Conservation (phyloP, 2,113 vertebrate genomes). For the Myotis brandtii region DNA sequence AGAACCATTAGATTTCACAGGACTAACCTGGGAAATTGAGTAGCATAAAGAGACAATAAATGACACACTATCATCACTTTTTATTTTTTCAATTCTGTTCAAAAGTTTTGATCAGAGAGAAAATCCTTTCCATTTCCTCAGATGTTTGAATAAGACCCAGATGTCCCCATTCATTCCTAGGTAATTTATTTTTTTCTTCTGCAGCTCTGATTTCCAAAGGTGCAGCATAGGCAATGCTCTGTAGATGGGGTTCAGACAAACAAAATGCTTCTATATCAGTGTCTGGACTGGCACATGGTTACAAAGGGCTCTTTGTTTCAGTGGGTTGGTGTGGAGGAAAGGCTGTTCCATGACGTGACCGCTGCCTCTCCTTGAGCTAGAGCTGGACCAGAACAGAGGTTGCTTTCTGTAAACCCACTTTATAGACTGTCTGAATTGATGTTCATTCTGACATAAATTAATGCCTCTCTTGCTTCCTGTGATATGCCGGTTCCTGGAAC, state of each 20-base stretch:
- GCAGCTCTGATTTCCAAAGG: constrained; percentile 27
- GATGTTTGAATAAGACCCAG: constrained; percentile 51
- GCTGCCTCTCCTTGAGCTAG: background rate
- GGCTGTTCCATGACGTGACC: background rate
- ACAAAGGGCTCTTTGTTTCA: constrained; percentile 61
- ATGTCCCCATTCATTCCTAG: constrained; percentile 37
- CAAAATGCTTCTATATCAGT: constrained; percentile 25
- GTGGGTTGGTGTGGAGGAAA: background rate
- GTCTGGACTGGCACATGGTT: background rate
- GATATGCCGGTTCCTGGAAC: background rate
- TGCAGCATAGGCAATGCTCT: constrained; percentile 4
- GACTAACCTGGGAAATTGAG: background rate
- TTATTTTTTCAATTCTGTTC: background rate
- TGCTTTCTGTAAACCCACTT: background rate
- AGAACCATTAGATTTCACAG: background rate
- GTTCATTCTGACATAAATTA: background rate
- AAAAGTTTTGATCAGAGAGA: constrained; percentile 6
- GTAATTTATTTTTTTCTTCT: constrained; percentile 54
- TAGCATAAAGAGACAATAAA: background rate
- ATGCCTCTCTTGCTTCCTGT: background rate
- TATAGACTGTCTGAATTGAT: background rate
- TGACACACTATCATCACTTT: background rate
- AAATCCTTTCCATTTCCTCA: constrained; percentile 51
- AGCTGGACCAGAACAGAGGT: background rate
- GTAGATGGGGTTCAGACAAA: background rate